Evolutionary conservation across 2,113 vertebrate genomes (phyloP).

Genomic region (Glaucomys volans): DNA sequence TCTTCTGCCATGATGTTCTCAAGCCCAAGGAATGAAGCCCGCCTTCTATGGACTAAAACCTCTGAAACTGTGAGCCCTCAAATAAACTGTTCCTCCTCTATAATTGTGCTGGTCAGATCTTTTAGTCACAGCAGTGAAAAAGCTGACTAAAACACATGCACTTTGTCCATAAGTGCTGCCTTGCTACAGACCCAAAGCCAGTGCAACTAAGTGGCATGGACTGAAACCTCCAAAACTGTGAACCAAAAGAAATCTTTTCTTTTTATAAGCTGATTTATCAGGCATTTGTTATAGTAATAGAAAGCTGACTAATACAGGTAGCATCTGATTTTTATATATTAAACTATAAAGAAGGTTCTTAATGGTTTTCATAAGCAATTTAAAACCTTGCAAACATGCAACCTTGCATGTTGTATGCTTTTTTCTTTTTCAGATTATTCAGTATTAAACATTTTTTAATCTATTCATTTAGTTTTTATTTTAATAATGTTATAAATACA

Average conservation of each 20-base stretch:
- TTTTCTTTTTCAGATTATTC: neutral
- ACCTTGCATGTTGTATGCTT: neutral
- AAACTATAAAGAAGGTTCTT: neutral
- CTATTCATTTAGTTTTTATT: constrained; percentile 10
- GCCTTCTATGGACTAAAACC: no score
- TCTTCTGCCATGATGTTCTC: no score
- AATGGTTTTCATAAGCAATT: neutral
- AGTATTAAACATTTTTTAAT: neutral
- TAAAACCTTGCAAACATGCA: no score
- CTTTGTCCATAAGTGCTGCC: neutral
- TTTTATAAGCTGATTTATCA: neutral
- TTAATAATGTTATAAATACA: neutral
- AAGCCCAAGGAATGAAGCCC: no score
- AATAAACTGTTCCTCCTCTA: no score
- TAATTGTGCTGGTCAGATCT: no score
- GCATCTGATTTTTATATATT: neutral
- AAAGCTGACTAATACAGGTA: neutral
- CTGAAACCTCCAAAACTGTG: neutral
- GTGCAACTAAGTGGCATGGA: neutral
- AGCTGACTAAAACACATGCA: no score
- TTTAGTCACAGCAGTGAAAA: no score
- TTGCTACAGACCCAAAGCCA: neutral
- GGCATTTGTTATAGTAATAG: neutral
- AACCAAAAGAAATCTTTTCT: neutral
- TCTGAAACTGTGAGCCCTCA: no score